phyloP scores from a whole-genome alignment of 2,797 vertebrate species.

The Crenuchus spilurus region DNA sequence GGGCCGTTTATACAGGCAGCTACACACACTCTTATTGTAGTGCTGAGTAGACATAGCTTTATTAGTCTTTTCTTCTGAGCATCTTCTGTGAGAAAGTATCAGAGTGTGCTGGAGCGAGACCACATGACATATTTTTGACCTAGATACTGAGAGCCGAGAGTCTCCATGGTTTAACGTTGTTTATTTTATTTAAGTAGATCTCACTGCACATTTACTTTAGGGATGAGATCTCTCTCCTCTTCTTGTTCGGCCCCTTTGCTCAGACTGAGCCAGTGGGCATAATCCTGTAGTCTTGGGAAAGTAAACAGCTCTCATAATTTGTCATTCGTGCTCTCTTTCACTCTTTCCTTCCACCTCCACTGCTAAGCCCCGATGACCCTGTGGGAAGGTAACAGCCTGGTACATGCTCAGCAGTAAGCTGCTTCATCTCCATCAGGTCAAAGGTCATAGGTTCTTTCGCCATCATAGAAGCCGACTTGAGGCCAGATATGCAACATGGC shows the following conservation, averaged over 20 bases:
- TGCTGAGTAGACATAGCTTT: too few relatives aligned
- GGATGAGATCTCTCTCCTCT: constrained; percentile 2
- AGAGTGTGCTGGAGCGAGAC: neutral
- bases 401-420: neutral
- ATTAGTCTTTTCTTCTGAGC: too few relatives aligned
- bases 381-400: neutral
- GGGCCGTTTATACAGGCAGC: too few relatives aligned
- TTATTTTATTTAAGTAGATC: constrained; percentile 41
- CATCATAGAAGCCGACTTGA: neutral
- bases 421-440: neutral
- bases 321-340: neutral
- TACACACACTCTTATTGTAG: neutral
- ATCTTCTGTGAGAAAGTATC: neutral
- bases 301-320: constrained; percentile 69
- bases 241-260: constrained; percentile 1
- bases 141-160: constrained; percentile 27
- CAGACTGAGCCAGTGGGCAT: constrained; percentile 52
- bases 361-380: neutral
- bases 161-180: constrained; percentile 29
- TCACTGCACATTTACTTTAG: constrained; percentile 33
- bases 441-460: neutral
- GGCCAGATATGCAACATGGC: neutral
- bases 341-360: neutral
- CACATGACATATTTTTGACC: constrained; percentile 21
- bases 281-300: constrained; percentile 72